A percentile compares a stretch with the other conserved stretches of the same genome.
These are phyloP conservation scores for Choreutis nemorana DNA, from an alignment of 2,888 invertebrate genomes.

Conservation along the genomic window DNA sequence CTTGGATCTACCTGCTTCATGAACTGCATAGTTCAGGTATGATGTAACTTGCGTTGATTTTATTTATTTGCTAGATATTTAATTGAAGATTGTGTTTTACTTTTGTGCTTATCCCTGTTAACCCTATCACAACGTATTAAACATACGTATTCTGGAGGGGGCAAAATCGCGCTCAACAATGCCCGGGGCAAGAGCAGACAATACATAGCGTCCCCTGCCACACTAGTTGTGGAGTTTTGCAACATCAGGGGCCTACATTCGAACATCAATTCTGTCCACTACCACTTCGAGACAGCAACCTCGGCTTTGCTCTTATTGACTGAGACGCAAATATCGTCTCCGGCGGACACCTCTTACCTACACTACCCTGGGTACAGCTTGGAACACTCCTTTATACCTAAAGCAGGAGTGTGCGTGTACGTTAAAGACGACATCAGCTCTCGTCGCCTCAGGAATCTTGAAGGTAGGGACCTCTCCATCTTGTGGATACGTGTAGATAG, in stretches of 20 bases:
- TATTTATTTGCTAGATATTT: slow-evolving; percentile 2
- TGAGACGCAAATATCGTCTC: slow-evolving; percentile 3
- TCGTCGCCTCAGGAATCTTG: slow-evolving; percentile 1
- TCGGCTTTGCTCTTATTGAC: slow-evolving; percentile 1
- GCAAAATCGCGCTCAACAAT: no score
- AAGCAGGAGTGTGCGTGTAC: slow-evolving; percentile 3
- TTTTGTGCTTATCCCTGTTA: background rate
- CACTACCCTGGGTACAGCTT: slow-evolving; percentile 2
- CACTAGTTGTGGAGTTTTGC: background rate
- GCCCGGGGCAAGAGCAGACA: no score
- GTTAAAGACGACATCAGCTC: slow-evolving; percentile 3
- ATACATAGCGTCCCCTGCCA: no score
- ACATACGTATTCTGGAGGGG: no score
- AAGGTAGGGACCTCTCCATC: slow-evolving; percentile 3
- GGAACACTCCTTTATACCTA: slow-evolving; percentile 1
- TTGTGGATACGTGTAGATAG: slow-evolving; percentile 1
- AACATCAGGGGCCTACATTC: background rate
- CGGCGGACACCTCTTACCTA: slow-evolving; percentile 1
- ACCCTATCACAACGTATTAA: no score
- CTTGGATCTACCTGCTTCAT: slow-evolving; percentile 98
- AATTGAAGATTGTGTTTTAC: no score
- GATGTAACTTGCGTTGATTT: slow-evolving; percentile 5
- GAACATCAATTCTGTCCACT: background rate
- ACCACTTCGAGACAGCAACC: background rate
- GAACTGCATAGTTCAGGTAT: slow-evolving; percentile 93